phyloP scores from a whole-genome alignment of 1,140 invertebrate species.

The Pogonognathellus flavescens region DNA sequence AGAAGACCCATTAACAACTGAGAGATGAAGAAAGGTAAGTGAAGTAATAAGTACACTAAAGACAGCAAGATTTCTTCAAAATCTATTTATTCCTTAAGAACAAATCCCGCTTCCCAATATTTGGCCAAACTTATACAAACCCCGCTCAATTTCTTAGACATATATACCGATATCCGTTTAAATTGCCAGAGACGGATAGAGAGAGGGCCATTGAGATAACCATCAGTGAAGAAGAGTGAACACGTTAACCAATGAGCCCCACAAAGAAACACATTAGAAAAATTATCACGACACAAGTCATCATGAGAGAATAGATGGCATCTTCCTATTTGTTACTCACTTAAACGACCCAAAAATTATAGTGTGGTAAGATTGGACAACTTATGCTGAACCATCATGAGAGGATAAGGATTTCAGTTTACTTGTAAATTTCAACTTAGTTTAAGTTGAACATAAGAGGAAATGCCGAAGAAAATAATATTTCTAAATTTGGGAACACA shows the following conservation, averaged over 20 bases:
- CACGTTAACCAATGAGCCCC: constrained; percentile 35
- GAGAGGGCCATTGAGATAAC: constrained; percentile 50
- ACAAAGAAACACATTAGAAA: constrained; percentile 53
- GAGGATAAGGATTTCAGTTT: neutral
- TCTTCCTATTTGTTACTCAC: constrained; percentile 13
- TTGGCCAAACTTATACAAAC: neutral
- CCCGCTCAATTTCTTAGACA: constrained; percentile 24
- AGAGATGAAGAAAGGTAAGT: constrained; percentile 41
- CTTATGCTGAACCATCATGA: too few species aligned
- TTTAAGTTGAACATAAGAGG: constrained; percentile 10
- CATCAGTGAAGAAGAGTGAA: constrained; percentile 55
- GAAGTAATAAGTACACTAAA: constrained; percentile 43
- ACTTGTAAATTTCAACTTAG: constrained; percentile 21
- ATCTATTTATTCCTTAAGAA: constrained; percentile 19
- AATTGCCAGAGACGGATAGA: neutral
- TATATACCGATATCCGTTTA: neutral
- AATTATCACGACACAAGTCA: constrained; percentile 55
- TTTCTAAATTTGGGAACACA: constrained; percentile 26
- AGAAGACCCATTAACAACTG: constrained; percentile 21
- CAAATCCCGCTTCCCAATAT: neutral
- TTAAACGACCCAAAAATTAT: neutral
- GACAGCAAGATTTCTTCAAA: constrained; percentile 44
- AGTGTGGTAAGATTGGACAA: too few species aligned
- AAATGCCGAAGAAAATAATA: constrained; percentile 41
- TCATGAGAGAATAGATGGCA: constrained; percentile 12